Base-by-base conservation (phyloP, 1,140 invertebrate genomes). In the Zaprionus ornatus region DNA sequence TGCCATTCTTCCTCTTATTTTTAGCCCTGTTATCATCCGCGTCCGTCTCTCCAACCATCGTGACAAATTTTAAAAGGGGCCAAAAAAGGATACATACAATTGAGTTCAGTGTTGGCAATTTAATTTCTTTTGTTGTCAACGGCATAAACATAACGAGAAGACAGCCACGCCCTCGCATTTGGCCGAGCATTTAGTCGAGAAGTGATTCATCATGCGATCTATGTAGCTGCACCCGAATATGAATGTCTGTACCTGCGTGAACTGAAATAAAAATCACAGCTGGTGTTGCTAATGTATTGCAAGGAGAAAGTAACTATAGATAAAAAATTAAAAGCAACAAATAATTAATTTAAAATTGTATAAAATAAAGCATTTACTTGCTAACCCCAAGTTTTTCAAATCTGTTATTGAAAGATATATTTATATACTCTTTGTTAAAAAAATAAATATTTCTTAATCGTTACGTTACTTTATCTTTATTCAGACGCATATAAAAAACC, bases 81-180 rank as follows among this genome's bases (percentile, higher is more conserved):
- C 64, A 70, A 66, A 66, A 54, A 40, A 65, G 67, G 80, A 80
- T 81, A 88, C 78, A 55, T 84, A 84, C 81, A 88, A 90, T 88
- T 88, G 85, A 88, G 84, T 85, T 90, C 85, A 85, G 81, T 90
- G 84, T 81, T 90, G 78, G 81, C 81, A 90, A 88, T 88, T 88
- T 85, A 88, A 88, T 88, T 88, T 88, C 85, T 88, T 88, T 88
- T 88, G 85, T 88, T 88, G 85, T 85, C 85, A 85, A 56, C 69
- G 81, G 79, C 85, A 90, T 90, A 87, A 87, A 81, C 85, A 84
- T 88, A 68, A 71, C 42, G 74, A 60, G 40, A 59, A 21, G 23
- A 50, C 63, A n/a, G 64, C 32, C 42, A 63, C 54, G 72, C 59
- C 59, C 54, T 27, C 13, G 35, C 23, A 45, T 56, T 56, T 66